Base-by-base conservation (phyloP, 2,888 invertebrate species). In the Pegoplata infirma region DNA sequence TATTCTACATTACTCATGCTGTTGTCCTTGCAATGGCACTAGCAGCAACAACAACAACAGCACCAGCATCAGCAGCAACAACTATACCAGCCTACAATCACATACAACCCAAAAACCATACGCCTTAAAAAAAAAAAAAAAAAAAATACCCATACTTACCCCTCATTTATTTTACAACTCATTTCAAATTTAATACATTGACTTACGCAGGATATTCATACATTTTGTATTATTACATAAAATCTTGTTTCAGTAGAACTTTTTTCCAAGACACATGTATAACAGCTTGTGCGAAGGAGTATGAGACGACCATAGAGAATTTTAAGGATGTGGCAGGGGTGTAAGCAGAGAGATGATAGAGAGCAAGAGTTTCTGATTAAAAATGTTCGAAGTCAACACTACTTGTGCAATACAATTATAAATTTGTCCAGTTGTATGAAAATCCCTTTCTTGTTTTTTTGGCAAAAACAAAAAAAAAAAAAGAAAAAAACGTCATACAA, bases 371-470 rank as follows among this genome's bases (percentile, higher is more conserved):
- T 72, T 81, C 66, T 81, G 75, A 79, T 80, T 76, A 76, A 76
- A 80, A 80, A 76, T 80, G 73, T 76, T 80, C 64, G 49, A 64
- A 80, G 68, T 80, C 75, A 79, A 72, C 75, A 79, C 58, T 79
- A 75, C 67, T 59, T 64, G 36, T 77, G 75, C 81, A 73, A 74
- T 80, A 86, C 86, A 87, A 86, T 87, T 87, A 85, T 84, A 87
- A 86, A 87, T 86, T 86, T 86, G 86, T 86, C 84, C 79, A 75
- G 71, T 75, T 79, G 61, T 67, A 32, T 53, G 75, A 63, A 76
- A 79, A 79, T 79, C 66, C n/a, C 75, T 75, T 79, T 66, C 8
- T 19, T 36, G 47, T 23, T 51, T 84, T 84, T 85, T 86, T 84
- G 86, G 84, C 85, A 25, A 32, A 61, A n/a, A n/a, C n/a, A n/a